Base-by-base conservation (phyloP, 37 sponge, comb jelly and placozoan species). In the Tethya wilhelma region DNA sequence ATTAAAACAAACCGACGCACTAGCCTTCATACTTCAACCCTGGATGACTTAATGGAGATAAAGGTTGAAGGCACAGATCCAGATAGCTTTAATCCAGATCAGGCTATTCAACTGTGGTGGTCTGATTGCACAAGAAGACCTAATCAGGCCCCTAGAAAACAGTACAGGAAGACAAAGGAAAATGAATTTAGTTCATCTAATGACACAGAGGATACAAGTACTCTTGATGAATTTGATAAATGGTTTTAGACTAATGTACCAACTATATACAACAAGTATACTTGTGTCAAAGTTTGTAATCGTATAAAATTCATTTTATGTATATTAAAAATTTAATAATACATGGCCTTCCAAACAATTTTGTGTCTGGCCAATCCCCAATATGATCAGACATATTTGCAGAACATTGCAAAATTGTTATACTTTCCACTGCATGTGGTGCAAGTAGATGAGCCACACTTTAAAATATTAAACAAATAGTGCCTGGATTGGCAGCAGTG, bases 1-100 rank as follows among this genome's bases (percentile, higher is more conserved):
- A 23, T 84, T 33, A 84, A 84, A 63, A 84, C 85, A 38, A n/a
- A 53, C 25, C 63, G 84, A 2, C 66, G 77, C 36, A 84, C 85
- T 12, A 66, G 41, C 5, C 63, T 84, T 9, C 43, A 58, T 30
- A 4, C n/a, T 36, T 36, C 38, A 4, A 84, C 78, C 5, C 71
- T 84, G 38, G 56, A 26, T 75, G 77, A 84, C 77, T 62, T 84
- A 4, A 29, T 76, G 64, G 77, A 84, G 36, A 75, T 84, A 55
- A 19, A 40, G 6, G 42, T 75, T 20, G 77, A 84, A 41, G 85
- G 85, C 28, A 70, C 78, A 8, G 8, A 63, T 12, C 64, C 76
- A 4, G 33, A 42, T 25, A 14, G 3, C 38, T 81, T 81, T 30
- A 53, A 37, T 34, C 75, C 74, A 19, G 68, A 73, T 9, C 39